Base-by-base conservation (phyloP, 2,113 vertebrate genomes). In the Cheirogaleus medius region DNA sequence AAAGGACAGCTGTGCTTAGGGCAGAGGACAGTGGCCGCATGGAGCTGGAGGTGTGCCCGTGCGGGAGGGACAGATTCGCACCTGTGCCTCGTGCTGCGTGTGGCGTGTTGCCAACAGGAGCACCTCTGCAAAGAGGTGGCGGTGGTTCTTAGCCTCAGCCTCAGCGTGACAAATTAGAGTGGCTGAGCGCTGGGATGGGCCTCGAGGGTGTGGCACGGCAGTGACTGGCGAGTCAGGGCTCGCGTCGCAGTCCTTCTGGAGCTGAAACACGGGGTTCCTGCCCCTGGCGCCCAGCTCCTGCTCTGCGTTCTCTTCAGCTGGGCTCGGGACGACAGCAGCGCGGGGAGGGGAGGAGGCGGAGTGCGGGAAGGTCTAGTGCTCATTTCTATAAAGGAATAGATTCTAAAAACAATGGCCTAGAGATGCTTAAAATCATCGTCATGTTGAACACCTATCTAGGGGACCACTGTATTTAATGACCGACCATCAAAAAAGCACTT, bases 201-300 rank as follows among this genome's bases (percentile, higher is more conserved):
- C 9, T 34, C 0, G 18, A 37, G 58, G 17, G 37, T 4, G 54
- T 4, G 18, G 20, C n/a, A 17, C 23, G 27, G 25, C 0, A 34
- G 25, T 1, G 39, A 20, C 25, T 4, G 7, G 54, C 32, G 54
- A 32, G 49, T n/a, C 34, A 3, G 52, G 77, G 47, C 47, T 58
- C 39, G 13, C 32, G 80, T 73, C 29, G 1, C 56, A 42, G 39
- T 47, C 77, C 21, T 58, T 37, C 77, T 77, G 10, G 44, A 73
- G 0, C 14, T 1, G 42, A 14, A 58, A 7, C 10, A 2, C 4
- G n/a, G 11, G 34, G 34, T 42, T 49, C 44, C 39, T 17, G 17
- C 21, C 4, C 3, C 47, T 21, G 21, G 64, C 0, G 0, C 12
- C 0, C 17, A 37, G 39, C 23, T 12, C 47, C 39, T 27, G 17